These are phyloP conservation scores for Corythucha ciliata DNA, from an alignment of 2,888 invertebrate genomes.

Conservation along the genomic window DNA sequence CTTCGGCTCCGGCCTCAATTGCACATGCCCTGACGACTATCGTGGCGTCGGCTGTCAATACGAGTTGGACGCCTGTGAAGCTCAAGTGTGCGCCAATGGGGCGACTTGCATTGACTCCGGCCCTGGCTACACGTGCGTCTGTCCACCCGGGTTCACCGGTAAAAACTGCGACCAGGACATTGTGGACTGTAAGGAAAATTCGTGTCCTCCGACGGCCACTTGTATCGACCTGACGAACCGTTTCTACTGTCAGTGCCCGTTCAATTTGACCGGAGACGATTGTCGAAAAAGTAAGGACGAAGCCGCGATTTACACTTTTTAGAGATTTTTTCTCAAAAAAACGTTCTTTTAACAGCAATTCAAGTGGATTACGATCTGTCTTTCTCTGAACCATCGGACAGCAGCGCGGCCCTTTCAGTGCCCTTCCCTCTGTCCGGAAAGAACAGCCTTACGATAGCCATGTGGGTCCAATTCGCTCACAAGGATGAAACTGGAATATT, in stretches of 20 bases:
- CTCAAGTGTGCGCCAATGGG: constrained; percentile 83
- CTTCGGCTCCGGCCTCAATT: constrained; percentile 89
- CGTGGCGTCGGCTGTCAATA: constrained; percentile 87
- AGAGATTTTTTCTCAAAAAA: background rate
- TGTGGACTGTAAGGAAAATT: constrained; percentile 82
- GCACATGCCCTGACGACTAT: constrained; percentile 78
- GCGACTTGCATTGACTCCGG: constrained; percentile 84
- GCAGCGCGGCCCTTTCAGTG: constrained; percentile 85
- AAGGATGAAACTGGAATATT: constrained; percentile 87
- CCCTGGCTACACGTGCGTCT: constrained; percentile 73
- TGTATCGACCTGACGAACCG: constrained; percentile 84
- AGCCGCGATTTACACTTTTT: background rate
- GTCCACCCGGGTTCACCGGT: constrained; percentile 66
- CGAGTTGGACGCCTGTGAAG: constrained; percentile 85
- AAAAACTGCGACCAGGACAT: constrained; percentile 87
- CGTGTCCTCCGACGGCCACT: constrained; percentile 86
- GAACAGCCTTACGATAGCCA: constrained; percentile 74
- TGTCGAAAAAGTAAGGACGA: constrained; percentile 79
- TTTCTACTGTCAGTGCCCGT: constrained; percentile 94
- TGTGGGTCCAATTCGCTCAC: constrained; percentile 94
- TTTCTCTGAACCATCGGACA: constrained; percentile 83
- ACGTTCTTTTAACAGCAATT: constrained; percentile 59
- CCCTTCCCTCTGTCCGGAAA: constrained; percentile 72
- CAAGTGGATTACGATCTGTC: constrained; percentile 96
- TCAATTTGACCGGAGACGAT: constrained; percentile 91